Percentiles rank a stretch among this genome's conserved stretches.
phyloP scores from a whole-genome alignment of 2,888 invertebrate genomes.

The Orchesella flavescens region DNA sequence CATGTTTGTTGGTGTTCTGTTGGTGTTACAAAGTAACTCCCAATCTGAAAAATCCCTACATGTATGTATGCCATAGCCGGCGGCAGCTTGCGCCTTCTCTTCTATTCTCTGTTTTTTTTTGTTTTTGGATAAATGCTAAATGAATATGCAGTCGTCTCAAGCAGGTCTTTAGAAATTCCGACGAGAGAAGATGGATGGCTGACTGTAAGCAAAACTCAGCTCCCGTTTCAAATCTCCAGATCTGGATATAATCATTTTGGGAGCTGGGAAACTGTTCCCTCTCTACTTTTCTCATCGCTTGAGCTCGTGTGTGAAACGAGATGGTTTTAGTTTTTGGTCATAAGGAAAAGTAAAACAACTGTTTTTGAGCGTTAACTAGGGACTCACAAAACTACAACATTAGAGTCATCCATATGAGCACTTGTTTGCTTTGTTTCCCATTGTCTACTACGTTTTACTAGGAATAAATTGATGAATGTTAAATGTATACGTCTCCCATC shows the following conservation, averaged over 20 bases:
- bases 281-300: no score
- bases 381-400: neutral
- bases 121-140: no score
- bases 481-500: neutral
- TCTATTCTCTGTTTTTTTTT: no score
- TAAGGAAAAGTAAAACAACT: constrained; percentile 1
- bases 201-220: no score
- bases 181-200: no score
- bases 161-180: no score
- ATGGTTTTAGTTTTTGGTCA: neutral
- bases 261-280: neutral
- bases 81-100: no score
- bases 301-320: neutral
- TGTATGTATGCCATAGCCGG: neutral
- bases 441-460: neutral
- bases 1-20: no score
- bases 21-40: neutral
- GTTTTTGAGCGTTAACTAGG: constrained; percentile 17
- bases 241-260: constrained; percentile 26
- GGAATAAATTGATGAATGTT: constrained; percentile 19
- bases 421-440: neutral
- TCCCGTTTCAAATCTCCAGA: constrained; percentile 23
- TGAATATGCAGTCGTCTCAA: no score
- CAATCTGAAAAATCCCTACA: neutral
- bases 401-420: neutral